Evolutionary conservation across 2,113 vertebrate species (phyloP), one percentile per base, ranked within the genome.

Genomic region (Glaucomys volans): DNA sequence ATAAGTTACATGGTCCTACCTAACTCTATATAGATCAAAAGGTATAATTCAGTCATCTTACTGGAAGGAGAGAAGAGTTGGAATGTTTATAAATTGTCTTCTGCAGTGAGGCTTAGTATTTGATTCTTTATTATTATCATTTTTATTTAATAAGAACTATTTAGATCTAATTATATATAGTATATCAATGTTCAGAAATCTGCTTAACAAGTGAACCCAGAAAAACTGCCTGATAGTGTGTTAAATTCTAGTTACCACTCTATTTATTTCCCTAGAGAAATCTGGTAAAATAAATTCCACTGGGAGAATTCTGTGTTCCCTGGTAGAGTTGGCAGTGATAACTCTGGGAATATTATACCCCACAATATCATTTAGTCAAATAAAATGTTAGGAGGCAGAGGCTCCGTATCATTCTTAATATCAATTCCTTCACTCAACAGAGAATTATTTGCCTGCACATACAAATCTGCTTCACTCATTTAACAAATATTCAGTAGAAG

Each of bases 181-280:
- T 69, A 20, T 69, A n/a, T 57, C 76, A 74, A 8, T 75, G 80
- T 95, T 71, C 9, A 81, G 47, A 85, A 66, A 30, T 0, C 50
- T 88, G 26, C 22, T 84, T 88, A 93, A 59, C 32, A 85, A 76
- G 17, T 37, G 84, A 95, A 67, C 69, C 75, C 18, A 69, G 35
- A 40, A 62, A 89, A 44, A 20, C 8, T 92, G 32, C 50, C 42
- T 71, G 2, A 13, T 82, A 87, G 77, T 82, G 22, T 64, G 75
- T 81, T 54, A 85, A 96, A 91, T 64, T 95, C 66, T 69, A 50
- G 32, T 81, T 52, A 81, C 54, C 66, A 24, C 28, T 81, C 77
- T 57, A 72, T 35, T 80, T 93, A 59, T 87, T 95, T 96, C 42
- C 86, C 42, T 91, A 91, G 47, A 96, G 32, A 95, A 88, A 75